Percentiles rank a stretch among this genome's conserved stretches.
Conservation (phyloP, 2,113 vertebrate species). For the Drymodes brunneopygia region DNA sequence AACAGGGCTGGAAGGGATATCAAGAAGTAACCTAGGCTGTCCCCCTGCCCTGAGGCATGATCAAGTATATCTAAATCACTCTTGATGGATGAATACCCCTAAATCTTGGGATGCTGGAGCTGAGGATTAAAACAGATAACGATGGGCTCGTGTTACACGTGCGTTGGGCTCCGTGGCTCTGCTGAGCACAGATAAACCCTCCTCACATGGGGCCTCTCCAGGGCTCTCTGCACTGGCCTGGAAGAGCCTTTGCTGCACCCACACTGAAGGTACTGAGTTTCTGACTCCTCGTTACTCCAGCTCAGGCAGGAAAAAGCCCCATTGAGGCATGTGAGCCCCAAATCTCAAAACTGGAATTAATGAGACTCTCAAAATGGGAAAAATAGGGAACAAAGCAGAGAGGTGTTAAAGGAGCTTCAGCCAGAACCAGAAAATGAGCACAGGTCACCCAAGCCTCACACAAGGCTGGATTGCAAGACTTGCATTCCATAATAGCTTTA, state of each 20-base stretch:
- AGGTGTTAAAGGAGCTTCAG: not conserved
- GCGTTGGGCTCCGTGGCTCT: fast-evolving
- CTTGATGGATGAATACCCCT: conserved; percentile 31
- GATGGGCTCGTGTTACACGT: not conserved
- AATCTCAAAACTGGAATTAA: not conserved
- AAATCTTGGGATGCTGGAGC: not conserved
- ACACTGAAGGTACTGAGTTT: fast-evolving
- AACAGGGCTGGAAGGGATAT: conserved; percentile 39
- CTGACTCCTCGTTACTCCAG: not conserved
- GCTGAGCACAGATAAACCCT: not conserved
- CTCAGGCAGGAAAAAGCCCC: not conserved
- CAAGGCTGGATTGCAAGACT: not conserved
- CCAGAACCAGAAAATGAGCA: not conserved
- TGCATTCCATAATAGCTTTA: not conserved
- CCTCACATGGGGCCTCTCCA: not conserved
- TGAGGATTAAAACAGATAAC: not conserved
- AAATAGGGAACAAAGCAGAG: not conserved
- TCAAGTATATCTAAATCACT: conserved; percentile 48
- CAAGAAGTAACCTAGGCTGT: conserved; percentile 29
- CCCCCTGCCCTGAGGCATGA: conserved; percentile 49
- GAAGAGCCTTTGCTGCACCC: not conserved
- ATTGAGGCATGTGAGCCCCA: fast-evolving
- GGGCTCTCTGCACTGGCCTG: not conserved
- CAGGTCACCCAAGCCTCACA: not conserved
- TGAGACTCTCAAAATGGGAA: not conserved